A percentile compares a stretch with the other conserved stretches of the same genome.
Conservation (phyloP, 2,888 invertebrate species). For the Synanthedon andrenaeformis region DNA sequence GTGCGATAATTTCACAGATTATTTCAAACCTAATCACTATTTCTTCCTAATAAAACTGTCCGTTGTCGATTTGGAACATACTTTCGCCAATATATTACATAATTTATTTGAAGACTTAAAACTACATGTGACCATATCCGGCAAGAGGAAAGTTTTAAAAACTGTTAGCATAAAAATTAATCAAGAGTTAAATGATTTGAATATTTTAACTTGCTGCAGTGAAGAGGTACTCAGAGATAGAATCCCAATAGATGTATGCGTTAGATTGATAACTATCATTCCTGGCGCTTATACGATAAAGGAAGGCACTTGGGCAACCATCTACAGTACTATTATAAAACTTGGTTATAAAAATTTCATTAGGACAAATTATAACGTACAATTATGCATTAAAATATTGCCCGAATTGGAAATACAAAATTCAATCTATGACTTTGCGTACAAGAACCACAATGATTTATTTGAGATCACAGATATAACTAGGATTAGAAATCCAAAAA, state of each 20-base stretch:
- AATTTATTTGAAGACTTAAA: slow-evolving; percentile 27
- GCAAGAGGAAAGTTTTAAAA: slow-evolving; percentile 24
- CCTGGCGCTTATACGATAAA: slow-evolving; percentile 34
- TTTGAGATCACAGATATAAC: slow-evolving; percentile 24
- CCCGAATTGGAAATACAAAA: slow-evolving; percentile 18
- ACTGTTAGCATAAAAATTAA: slow-evolving; percentile 30
- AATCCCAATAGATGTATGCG: slow-evolving; percentile 21
- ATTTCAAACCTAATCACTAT: slow-evolving; percentile 26
- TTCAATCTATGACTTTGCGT: slow-evolving; percentile 19
- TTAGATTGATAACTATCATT: slow-evolving; percentile 35
- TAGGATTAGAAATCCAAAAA: slow-evolving; percentile 3
- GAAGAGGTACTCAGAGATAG: slow-evolving; percentile 12
- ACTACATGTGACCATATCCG: slow-evolving; percentile 34
- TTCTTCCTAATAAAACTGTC: slow-evolving; percentile 32
- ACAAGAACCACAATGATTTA: slow-evolving; percentile 21
- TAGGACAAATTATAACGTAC: slow-evolving; percentile 11
- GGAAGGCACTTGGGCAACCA: slow-evolving; percentile 30
- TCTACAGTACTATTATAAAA: slow-evolving; percentile 28
- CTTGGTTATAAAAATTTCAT: slow-evolving; percentile 45
- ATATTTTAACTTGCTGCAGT: slow-evolving; percentile 31
- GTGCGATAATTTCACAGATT: slow-evolving; percentile 32
- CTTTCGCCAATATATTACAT: slow-evolving; percentile 24
- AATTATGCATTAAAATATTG: slow-evolving; percentile 11
- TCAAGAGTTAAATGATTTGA: slow-evolving; percentile 26
- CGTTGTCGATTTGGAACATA: slow-evolving; percentile 19